These are phyloP conservation scores for Sisor rabdophorus DNA, from an alignment of 2,113 vertebrate species.

Conservation along the genomic window DNA sequence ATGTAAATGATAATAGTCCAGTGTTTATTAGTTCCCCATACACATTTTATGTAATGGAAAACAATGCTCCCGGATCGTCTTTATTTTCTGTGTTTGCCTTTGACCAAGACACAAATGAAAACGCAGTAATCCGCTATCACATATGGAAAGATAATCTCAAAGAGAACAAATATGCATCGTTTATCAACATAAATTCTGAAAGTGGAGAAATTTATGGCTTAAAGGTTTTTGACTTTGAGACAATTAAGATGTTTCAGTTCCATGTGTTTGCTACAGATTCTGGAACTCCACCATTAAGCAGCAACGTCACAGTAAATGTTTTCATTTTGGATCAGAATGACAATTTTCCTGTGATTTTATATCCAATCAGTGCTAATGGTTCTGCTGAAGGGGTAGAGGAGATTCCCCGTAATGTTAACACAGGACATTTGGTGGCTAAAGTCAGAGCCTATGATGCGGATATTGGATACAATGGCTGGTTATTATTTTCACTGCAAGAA, in stretches of 20 bases:
- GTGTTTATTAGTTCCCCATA: constrained; percentile 40
- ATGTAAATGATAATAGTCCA: constrained; percentile 59
- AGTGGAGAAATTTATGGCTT: constrained; percentile 47
- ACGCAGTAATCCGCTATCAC: constrained; percentile 44
- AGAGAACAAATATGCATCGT: constrained; percentile 35
- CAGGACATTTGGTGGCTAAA: constrained; percentile 53
- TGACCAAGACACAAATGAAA: constrained; percentile 50
- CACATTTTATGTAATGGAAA: constrained; percentile 52
- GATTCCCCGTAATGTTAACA: constrained; percentile 50
- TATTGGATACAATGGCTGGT: constrained; percentile 56
- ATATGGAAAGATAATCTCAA: constrained; percentile 33
- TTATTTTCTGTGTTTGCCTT: constrained; percentile 51
- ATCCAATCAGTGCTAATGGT: constrained; percentile 48
- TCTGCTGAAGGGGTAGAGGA: constrained; percentile 47
- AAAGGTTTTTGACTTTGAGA: constrained; percentile 55
- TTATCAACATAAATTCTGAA: constrained; percentile 50
- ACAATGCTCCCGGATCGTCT: constrained; percentile 50
- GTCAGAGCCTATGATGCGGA: constrained; percentile 52
- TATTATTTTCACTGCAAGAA: constrained; percentile 53
- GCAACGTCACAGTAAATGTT: constrained; percentile 52
- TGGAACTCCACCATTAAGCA: constrained; percentile 47
- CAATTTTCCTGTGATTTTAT: constrained; percentile 53
- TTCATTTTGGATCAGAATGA: constrained; percentile 56
- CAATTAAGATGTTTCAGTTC: constrained; percentile 47
- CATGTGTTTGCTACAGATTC: constrained; percentile 43